Percentiles rank a stretch among this genome's conserved stretches.
These are phyloP conservation scores for Agriotes lineatus DNA, from an alignment of 2,888 invertebrate genomes.

Conservation along the genomic window DNA sequence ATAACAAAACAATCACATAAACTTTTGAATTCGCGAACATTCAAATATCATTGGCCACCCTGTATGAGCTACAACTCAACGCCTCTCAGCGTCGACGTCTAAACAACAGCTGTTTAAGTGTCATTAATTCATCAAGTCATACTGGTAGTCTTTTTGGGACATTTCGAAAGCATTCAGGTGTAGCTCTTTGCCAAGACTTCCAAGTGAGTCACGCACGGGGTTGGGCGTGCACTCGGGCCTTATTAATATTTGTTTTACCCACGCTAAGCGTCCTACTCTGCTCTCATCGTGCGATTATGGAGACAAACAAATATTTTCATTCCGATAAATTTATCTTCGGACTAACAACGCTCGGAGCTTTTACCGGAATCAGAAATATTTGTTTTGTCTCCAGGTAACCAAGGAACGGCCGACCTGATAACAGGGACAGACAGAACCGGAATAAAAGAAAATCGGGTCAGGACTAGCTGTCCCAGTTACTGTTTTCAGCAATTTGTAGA, in stretches of 20 bases:
- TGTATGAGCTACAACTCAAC: no score
- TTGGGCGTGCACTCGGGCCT: constrained; percentile 46
- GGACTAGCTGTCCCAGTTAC: no score
- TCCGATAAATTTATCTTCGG: constrained; percentile 54
- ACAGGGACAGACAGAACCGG: not conserved
- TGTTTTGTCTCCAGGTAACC: constrained; percentile 3
- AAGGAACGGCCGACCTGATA: not conserved
- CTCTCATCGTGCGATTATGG: constrained; percentile 48
- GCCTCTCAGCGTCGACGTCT: no score
- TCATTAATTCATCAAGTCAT: no score
- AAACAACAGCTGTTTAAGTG: no score
- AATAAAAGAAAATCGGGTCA: no score
- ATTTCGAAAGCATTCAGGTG: not conserved
- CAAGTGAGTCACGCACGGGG: constrained; percentile 47
- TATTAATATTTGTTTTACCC: constrained; percentile 58
- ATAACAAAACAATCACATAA: no score
- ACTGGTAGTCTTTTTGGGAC: not conserved
- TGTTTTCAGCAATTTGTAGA: no score
- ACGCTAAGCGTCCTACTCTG: constrained; percentile 53
- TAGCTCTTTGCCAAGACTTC: constrained; percentile 15
- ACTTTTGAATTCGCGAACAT: no score
- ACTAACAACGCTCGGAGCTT: constrained; percentile 20
- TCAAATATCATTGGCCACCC: no score
- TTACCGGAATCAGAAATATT: constrained; percentile 22
- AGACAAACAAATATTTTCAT: constrained; percentile 55